Base-by-base conservation (phyloP, 2,888 invertebrate species). In the Latheticus oryzae region DNA sequence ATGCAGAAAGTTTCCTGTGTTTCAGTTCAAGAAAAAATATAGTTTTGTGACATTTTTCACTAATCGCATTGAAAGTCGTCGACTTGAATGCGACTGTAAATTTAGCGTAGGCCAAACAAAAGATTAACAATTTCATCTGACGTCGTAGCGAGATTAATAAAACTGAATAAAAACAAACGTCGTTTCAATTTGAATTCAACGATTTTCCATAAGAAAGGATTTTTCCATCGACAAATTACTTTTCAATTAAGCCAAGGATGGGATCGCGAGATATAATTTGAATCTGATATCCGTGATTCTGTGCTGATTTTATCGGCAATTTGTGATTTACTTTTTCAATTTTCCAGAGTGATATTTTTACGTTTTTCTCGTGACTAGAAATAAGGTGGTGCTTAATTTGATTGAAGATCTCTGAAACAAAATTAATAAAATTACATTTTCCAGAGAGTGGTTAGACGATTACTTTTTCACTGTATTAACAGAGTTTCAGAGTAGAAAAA, bases 281-380 rank as follows among this genome's bases (percentile, higher is more conserved):
- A 30, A 28, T 32, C 45, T 28, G 45, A 30, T 7, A 45, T 45
- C 30, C 30, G 28, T 21, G 11, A 21, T 9, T n/a, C n/a, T n/a
- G n/a, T n/a, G n/a, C n/a, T n/a, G 45, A 32, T 45, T 45, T 32
- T 32, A 45, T 45, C 32, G 13, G 30, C 45, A 13, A 45, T 45
- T 21, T 30, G 21, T 45, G 45, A 45, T 45, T 42, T 42, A 28
- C 45, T 28, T 32, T 45, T 19, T 13, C 45, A 45, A 45, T 45
- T 32, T 45, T 45, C 32, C 8, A 9, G 12, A 8, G 16, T 26
- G 45, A 45, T 11, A 32, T 32, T 45, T 28, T 45, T 32, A 9
- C 30, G 8, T 32, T 30, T 45, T 32, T 19, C 38, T 7, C 3
- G 11, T 7, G n/a, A 9, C 12, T 15, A 38, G 30, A 7, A 30